Base-by-base conservation (phyloP, 2,888 invertebrate genomes). In the Plutella xylostella region DNA sequence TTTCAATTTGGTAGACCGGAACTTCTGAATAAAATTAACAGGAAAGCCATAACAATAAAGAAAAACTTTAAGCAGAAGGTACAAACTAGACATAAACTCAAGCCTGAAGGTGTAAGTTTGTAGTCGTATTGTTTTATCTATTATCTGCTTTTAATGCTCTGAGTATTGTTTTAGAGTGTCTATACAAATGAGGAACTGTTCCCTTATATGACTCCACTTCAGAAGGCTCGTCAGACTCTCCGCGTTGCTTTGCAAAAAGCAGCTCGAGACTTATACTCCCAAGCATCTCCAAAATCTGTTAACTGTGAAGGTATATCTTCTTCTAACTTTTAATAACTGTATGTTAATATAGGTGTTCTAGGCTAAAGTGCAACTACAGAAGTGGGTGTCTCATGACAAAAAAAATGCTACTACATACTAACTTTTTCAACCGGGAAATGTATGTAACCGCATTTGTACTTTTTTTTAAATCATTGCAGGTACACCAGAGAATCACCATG, bases 1-100 rank as follows among this genome's bases (percentile, higher is more conserved):
- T 88, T 88, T 55, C 85, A 85, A 55, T 75, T 65, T 39, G 85
- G 84, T 25, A 76, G 85, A 47, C 72, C 80, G 0, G 88, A 88
- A 48, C 59, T 87, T 45, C 56, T 88, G 11, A 74, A 80, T 48
- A 82, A 82, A 63, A 87, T 88, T 20, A 84, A 84, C 37, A 70
- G 88, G 43, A 88, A 87, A 63, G 72, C 77, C 14, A 61, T 80
- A 43, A 69, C 74, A 40, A 65, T 80, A 55, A 79, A 75, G 58
- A 70, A 70, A 55, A 65, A 51, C 51, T 68, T 70, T 44, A 82
- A 75, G 53, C 57, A 69, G 1, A 79, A 72, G 73, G 80, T 76
- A n/a, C 20, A 12, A 3, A 20, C 11, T 4, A 18, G 6, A 9
- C 11, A 20, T 37, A 37, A 12, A 1, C 9, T 37, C 20, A 3